A percentile compares a stretch with the other conserved stretches of the same genome.
Conservation (phyloP, 2,113 vertebrate genomes). For the Aphelocoma coerulescens region DNA sequence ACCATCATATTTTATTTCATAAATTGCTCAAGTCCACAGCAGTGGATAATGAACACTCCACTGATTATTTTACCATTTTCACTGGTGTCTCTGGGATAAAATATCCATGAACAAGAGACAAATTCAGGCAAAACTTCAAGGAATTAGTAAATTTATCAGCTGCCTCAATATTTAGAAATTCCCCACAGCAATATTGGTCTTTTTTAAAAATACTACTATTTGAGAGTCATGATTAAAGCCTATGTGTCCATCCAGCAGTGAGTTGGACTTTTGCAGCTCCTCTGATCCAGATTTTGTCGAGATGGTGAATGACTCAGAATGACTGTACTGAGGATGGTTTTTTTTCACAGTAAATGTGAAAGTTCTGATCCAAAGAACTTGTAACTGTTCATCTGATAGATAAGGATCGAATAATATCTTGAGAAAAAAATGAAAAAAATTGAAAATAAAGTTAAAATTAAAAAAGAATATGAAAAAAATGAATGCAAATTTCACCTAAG, state of each 20-base stretch:
- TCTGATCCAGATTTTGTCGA: background rate
- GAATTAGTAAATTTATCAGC: background rate
- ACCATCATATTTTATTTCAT: background rate
- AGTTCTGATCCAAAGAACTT: background rate
- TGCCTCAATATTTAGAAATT: background rate
- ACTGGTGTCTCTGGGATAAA: background rate
- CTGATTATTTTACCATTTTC: background rate
- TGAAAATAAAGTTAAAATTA: background rate
- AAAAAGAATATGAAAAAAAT: background rate
- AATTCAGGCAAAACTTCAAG: background rate
- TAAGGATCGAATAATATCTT: background rate
- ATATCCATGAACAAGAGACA: background rate
- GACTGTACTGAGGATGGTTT: background rate
- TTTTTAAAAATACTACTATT: fast-evolving
- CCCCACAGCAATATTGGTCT: background rate
- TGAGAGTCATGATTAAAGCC: background rate
- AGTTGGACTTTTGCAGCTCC: background rate
- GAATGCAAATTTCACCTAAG: background rate
- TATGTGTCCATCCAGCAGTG: background rate
- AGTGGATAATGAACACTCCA: background rate
- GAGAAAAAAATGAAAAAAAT: background rate
- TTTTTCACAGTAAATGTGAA: background rate
- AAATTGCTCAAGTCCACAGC: background rate
- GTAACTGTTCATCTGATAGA: background rate
- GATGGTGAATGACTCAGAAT: background rate